Conservation (phyloP, 2,113 vertebrate species). For the Aepyceros melampus region DNA sequence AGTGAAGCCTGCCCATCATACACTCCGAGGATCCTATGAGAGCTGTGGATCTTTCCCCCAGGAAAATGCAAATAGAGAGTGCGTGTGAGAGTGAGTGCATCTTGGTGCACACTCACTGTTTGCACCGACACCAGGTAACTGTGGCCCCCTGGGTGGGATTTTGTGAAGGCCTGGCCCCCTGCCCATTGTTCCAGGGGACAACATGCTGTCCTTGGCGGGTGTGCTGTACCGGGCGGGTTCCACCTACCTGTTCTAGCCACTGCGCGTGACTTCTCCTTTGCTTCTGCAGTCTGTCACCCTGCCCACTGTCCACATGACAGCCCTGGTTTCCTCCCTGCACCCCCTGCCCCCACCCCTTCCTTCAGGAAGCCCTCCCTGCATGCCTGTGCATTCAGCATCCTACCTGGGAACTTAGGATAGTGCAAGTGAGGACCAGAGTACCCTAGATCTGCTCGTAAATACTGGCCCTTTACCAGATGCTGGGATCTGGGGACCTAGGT, state of each 20-base stretch:
- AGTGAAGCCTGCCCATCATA: neutral
- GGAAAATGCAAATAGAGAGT: neutral
- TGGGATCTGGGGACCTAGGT: neutral
- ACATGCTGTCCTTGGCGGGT: fast-evolving
- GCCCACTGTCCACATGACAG: neutral
- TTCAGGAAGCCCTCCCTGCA: neutral
- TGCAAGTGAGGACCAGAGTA: neutral
- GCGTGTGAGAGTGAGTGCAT: fast-evolving
- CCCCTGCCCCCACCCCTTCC: neutral
- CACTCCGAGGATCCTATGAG: neutral
- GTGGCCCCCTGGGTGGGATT: neutral
- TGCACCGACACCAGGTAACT: neutral
- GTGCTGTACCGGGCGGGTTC: neutral
- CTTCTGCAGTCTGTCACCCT: neutral
- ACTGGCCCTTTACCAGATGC: neutral
- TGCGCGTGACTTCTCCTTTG: neutral
- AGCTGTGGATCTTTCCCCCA: neutral
- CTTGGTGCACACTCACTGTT: neutral
- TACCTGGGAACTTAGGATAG: neutral
- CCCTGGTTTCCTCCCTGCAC: neutral
- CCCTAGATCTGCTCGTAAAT: neutral
- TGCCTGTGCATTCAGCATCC: neutral
- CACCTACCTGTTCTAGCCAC: neutral
- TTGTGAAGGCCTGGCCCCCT: neutral
- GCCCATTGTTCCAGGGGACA: neutral